These are phyloP conservation scores for Arothron firmamentum DNA, from an alignment of 2,113 vertebrate species.

Conservation along the genomic window DNA sequence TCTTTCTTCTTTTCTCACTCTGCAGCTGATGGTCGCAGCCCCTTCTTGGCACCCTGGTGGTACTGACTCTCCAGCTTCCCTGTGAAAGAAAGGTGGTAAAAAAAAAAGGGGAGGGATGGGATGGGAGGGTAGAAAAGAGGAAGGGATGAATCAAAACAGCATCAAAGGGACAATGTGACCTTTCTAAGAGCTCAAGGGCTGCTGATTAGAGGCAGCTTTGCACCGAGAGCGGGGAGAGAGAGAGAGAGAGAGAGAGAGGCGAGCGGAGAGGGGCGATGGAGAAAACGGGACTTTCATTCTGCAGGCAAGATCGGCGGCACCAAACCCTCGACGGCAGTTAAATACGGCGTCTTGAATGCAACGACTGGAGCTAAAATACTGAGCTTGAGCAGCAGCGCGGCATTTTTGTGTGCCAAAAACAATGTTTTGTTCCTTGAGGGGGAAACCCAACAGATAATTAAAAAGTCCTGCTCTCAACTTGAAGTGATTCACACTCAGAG, in stretches of 20 bases:
- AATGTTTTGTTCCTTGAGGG: too few species aligned
- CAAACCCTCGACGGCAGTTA: slow-evolving; percentile 30
- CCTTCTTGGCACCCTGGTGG: slow-evolving; percentile 96
- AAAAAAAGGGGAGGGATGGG: slow-evolving; percentile 9
- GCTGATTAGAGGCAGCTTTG: slow-evolving; percentile 63
- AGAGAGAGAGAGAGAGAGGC: slow-evolving; percentile 3
- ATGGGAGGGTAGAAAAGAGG: slow-evolving; percentile 51
- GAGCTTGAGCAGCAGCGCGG: too few species aligned
- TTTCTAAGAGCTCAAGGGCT: slow-evolving; percentile 69
- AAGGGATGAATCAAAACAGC: slow-evolving; percentile 72
- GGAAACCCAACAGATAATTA: too few species aligned
- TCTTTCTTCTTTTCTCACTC: slow-evolving; percentile 30
- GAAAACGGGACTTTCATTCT: slow-evolving; percentile 42
- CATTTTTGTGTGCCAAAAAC: too few species aligned
- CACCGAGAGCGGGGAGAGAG: slow-evolving; percentile 24
- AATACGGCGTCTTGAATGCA: slow-evolving; percentile 9
- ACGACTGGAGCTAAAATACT: too few species aligned
- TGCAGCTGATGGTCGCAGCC: slow-evolving; percentile 81
- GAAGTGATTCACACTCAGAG: too few species aligned
- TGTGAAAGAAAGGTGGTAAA: slow-evolving; percentile 53
- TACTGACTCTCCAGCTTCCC: slow-evolving; percentile 95
- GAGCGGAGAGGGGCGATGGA: slow-evolving; percentile 22
- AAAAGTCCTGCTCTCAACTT: too few species aligned
- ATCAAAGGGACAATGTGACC: slow-evolving; percentile 74
- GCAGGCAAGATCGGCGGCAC: slow-evolving; percentile 30